Base-by-base conservation (phyloP, 2,113 vertebrate genomes). In the Chlamydotis undulata region DNA sequence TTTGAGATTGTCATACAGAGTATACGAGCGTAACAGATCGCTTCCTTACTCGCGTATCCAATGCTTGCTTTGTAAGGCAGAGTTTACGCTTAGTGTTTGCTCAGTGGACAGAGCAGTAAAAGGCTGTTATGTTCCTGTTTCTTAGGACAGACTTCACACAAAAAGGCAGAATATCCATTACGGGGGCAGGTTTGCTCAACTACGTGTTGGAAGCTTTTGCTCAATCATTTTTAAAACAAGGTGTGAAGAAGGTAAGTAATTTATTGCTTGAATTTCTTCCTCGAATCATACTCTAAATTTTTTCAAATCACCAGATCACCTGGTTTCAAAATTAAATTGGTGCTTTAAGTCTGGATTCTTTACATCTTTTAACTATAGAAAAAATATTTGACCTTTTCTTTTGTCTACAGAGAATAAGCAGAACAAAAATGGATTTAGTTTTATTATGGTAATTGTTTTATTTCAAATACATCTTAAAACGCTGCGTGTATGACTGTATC, bases 121-220 rank as follows among this genome's bases (percentile, higher is more conserved):
- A 29, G 31, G 23, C 1, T 31, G 52, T 14, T 61, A 2, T 31
- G 49, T 80, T 78, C 35, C 52, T 65, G 6, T 74, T 84, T 41
- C 56, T 3, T 29, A 91, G 95, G 97, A 87, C 97, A 28, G 96
- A 87, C 31, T 94, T 92, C 71, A 64, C 29, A 6, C 93, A 97
- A 10, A 90, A 63, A 64, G 95, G 96, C 59, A 96, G 75, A 22
- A 49, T 94, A 29, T 71, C 92, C 3, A 73, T 96, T 18, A 96
- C 85, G 1, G 97, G 96, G 8, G 90, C 94, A 45, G 94, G 94
- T 21, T 74, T 94, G 71, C 92, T 97, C 71, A 94, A 84, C 84
- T 84, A 52, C 16, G 73, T 96, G 12, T 5, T 95, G 83, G 96
- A 95, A 81, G 70, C 73, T 57, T 97, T 97, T 92, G 91, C 96